phyloP scores from a whole-genome alignment of 1,140 invertebrate genomes.

The Nomia melanderi region DNA sequence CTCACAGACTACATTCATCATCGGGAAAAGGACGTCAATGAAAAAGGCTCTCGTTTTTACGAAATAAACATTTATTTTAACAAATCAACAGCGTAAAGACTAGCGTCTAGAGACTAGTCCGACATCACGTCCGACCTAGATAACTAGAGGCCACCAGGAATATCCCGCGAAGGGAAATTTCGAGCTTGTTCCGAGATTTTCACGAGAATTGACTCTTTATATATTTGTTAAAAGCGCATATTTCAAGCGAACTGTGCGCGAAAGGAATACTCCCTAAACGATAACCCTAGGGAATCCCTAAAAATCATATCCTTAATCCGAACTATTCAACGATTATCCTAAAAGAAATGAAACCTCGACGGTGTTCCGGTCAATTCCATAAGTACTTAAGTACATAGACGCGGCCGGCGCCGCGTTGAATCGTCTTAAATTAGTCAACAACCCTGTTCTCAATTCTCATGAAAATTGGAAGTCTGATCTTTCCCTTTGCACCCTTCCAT shows the following conservation, averaged over 20 bases:
- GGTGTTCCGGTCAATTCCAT: constrained; percentile 21
- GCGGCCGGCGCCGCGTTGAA: neutral
- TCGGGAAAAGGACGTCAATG: too few species aligned
- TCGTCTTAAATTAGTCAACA: neutral
- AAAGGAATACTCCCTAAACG: constrained; percentile 5
- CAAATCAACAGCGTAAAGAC: constrained; percentile 67
- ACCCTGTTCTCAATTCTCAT: constrained; percentile 34
- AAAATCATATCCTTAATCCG: constrained; percentile 1
- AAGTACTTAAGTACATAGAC: constrained; percentile 14
- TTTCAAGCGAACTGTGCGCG: constrained; percentile 28
- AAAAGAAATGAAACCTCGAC: neutral
- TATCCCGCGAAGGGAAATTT: constrained; percentile 61
- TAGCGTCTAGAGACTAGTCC: constrained; percentile 62
- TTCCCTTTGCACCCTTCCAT: constrained; percentile 18
- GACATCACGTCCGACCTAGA: constrained; percentile 51
- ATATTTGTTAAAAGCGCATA: neutral
- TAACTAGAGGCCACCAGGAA: constrained; percentile 66
- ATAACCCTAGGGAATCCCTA: constrained; percentile 7
- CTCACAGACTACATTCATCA: neutral
- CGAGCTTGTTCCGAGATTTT: constrained; percentile 44
- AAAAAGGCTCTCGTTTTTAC: constrained; percentile 48
- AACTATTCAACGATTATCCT: neutral
- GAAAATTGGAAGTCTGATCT: constrained; percentile 26
- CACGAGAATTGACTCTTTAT: constrained; percentile 29
- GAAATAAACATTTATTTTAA: constrained; percentile 71